Conservation (phyloP, 2,888 invertebrate species). For the Eremobia ochroleuca region DNA sequence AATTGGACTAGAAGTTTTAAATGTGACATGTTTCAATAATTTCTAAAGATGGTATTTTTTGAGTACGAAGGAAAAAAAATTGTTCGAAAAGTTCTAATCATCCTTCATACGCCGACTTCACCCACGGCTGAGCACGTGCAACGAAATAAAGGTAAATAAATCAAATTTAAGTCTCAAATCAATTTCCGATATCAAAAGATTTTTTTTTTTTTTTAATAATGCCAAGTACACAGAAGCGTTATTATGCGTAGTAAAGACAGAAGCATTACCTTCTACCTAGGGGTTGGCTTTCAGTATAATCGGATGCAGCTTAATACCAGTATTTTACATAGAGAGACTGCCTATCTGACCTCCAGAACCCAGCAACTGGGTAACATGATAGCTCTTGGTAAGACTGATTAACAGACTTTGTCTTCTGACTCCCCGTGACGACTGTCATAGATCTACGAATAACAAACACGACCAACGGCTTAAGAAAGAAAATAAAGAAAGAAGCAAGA, state of each 20-base stretch:
- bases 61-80: not conserved
- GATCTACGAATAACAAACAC: not conserved
- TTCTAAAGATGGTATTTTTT: not conserved
- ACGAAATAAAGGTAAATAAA: not conserved
- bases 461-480: too few relatives aligned
- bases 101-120: too few relatives aligned
- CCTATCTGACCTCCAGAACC: too few relatives aligned
- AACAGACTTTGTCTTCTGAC: not conserved
- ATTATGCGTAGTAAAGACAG: too few relatives aligned
- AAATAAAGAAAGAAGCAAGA: too few relatives aligned
- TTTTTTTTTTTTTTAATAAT: too few relatives aligned
- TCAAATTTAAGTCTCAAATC: not conserved
- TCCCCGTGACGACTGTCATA: not conserved
- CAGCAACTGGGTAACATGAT: too few relatives aligned
- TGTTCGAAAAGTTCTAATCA: not conserved
- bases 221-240: too few relatives aligned
- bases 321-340: too few relatives aligned
- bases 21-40: not conserved
- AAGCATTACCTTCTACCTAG: too few relatives aligned
- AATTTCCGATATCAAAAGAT: not conserved
- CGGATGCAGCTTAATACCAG: too few relatives aligned
- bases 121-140: not conserved
- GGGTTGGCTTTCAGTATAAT: too few relatives aligned
- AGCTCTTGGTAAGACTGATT: not conserved
- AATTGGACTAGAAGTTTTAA: not conserved